Base-by-base conservation (phyloP, 92 coral and sea anemone genomes). In the Phenganax marumi region DNA sequence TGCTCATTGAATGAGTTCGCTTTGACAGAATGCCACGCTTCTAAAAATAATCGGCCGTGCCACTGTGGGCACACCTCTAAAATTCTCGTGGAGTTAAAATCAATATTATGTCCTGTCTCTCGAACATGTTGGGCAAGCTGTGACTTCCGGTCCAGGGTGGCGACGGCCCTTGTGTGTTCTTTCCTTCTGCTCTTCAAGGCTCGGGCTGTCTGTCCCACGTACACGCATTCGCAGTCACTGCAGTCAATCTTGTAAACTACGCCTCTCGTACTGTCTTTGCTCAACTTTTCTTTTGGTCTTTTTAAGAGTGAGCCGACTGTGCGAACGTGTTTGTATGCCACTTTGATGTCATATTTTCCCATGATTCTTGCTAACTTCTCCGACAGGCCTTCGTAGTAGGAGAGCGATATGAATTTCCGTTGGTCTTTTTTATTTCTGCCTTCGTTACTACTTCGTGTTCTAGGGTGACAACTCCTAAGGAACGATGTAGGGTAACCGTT, bases 221-320 rank as follows among this genome's bases (percentile, higher is more conserved):
- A 79, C 51, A 79, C 83, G 7, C 55, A 19, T 8, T 78, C 83
- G 51, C 83, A 79, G 50, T 79, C 72, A 17, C 12, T 79, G 73
- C 83, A 76, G 60, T 17, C 49, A 50, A 79, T 79, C 51, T 61
- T 61, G 23, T 61, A 61, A 11, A 13, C 14, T 8, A 79, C 13
- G 83, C 52, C 72, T 13, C 22, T 60, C 1, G 72, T 56, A 14
- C 52, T 52, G 48, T 60, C 58, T 58, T 79, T 79, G 22, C 49
- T 60, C 48, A 24, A 46, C 50, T 78, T 78, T 22, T 57, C 73
- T 78, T 78, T 78, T 0, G 71, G 83, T 78, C 23, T 78, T 60
- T 61, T 78, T 0, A 61, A 78, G 22, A 77, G 10, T 3, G 70
- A 54, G 82, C 50, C 50, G 14, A 77, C 19, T 24, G 82, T 77